Base-by-base conservation (phyloP, 2,113 vertebrate species). In the Climacteris rufus region DNA sequence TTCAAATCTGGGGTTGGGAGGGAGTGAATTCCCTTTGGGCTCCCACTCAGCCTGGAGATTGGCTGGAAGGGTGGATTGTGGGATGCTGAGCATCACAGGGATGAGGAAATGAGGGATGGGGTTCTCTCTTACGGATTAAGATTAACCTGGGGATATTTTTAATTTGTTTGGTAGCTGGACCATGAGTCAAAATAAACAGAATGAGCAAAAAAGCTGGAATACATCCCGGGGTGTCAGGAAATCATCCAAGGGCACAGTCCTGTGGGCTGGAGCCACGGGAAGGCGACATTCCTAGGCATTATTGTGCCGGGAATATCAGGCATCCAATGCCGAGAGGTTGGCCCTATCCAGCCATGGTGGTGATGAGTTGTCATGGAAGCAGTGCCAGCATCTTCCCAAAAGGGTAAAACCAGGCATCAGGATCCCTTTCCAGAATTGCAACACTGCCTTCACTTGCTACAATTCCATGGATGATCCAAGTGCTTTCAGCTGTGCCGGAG, bases 401-500 rank as follows among this genome's bases (percentile, higher is more conserved):
- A 69, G 87, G 95, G 27, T n/a, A 59, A 83, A 66, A 71, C 6
- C 14, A 54, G 59, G 45, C 92, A 90, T 45, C 19, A 28, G 27
- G 23, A 39, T 78, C 27, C 22, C 45, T 39, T 44, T 60, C 53
- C 18, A 20, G 45, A 20, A 45, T 45, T 20, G 45, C 10, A 45
- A 20, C 45, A 20, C 19, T 45, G 96, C 91, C 50, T 81, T 33
- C 79, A 70, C 79, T 56, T 49, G 64, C 81, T 83, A 27, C 50
- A 59, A 20, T 78, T 53, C 83, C n/a, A 37, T 69, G 39, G 9
- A 72, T 27, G 59, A 78, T 83, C 89, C 30, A 72, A 97, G 79
- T 90, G 45, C 95, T 96, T 97, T 97, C 98, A 97, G 97, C 97
- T 97, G 98, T 91, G 97, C 49, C 1, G 15, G 54, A 40, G 95